These are phyloP conservation scores for Lasioglossum marginatum DNA, from an alignment of 2,888 invertebrate species.

Conservation along the genomic window DNA sequence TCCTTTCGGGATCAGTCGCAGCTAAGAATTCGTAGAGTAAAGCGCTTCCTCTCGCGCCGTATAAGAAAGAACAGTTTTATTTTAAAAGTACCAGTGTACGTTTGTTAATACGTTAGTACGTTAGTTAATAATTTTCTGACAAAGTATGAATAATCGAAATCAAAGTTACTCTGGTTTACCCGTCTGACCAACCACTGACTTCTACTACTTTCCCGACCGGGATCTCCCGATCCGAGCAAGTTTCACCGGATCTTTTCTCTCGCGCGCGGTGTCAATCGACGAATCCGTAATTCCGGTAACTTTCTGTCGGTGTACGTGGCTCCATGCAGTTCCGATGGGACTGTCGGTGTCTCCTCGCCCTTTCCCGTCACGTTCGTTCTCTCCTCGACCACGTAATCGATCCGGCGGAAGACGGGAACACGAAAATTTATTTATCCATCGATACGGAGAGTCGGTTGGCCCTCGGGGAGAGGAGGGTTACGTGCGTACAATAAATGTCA, in stretches of 20 bases:
- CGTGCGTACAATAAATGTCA: constrained; percentile 59
- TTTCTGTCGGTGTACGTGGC: background rate
- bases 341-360: background rate
- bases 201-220: background rate
- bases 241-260: background rate
- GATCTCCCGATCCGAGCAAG: background rate
- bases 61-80: too few species aligned
- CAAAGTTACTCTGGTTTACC: background rate
- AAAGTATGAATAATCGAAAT: too few species aligned
- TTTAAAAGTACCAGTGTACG: too few species aligned
- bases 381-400: background rate
- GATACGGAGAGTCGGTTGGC: constrained; percentile 12
- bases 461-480: constrained; percentile 7
- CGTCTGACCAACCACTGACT: background rate
- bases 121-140: too few species aligned
- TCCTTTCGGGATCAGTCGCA: too few species aligned
- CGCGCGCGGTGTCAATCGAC: background rate
- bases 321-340: background rate
- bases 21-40: too few species aligned
- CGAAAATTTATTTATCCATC: constrained; percentile 35
- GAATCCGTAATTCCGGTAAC: background rate
- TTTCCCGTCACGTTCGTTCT: constrained; percentile 19
- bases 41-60: too few species aligned
- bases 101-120: too few species aligned
- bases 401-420: background rate